phyloP scores from a whole-genome alignment of 2,888 invertebrate genomes.

The Esperia sulphurella region DNA sequence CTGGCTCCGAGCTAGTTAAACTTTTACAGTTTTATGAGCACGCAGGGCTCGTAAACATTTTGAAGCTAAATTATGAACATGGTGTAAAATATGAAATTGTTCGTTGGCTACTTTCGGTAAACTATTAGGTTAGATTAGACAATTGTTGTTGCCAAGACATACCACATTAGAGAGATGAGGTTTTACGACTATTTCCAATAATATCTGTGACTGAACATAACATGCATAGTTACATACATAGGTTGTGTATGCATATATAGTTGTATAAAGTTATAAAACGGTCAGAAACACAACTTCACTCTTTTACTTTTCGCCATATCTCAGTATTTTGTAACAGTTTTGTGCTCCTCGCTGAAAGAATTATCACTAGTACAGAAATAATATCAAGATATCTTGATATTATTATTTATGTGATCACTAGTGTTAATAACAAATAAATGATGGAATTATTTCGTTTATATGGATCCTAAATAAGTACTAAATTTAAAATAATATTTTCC shows the following conservation, averaged over 20 bases:
- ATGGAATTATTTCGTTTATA: too few species aligned
- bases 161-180: conserved; percentile 23
- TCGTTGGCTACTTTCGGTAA: too few species aligned
- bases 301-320: conserved; percentile 33
- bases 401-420: too few species aligned
- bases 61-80: background rate
- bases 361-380: too few species aligned
- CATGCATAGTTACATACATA: conserved; percentile 1
- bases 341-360: conserved; percentile 15
- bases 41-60: background rate
- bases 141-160: background rate
- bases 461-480: too few species aligned
- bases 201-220: conserved; percentile 32
- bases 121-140: too few species aligned
- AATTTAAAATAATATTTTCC: too few species aligned
- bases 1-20: background rate
- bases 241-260: conserved; percentile 16
- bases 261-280: conserved; percentile 49
- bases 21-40: conserved; percentile 2
- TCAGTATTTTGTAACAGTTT: conserved; percentile 30
- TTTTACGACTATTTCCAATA: conserved; percentile 38
- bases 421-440: too few species aligned
- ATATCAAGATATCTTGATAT: too few species aligned
- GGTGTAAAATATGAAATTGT: background rate
- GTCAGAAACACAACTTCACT: conserved; percentile 31